A percentile compares a stretch with the other conserved stretches of the same genome.
These are phyloP conservation scores for Thalassarche chlororhynchos DNA, from an alignment of 2,113 vertebrate species.

Conservation along the genomic window DNA sequence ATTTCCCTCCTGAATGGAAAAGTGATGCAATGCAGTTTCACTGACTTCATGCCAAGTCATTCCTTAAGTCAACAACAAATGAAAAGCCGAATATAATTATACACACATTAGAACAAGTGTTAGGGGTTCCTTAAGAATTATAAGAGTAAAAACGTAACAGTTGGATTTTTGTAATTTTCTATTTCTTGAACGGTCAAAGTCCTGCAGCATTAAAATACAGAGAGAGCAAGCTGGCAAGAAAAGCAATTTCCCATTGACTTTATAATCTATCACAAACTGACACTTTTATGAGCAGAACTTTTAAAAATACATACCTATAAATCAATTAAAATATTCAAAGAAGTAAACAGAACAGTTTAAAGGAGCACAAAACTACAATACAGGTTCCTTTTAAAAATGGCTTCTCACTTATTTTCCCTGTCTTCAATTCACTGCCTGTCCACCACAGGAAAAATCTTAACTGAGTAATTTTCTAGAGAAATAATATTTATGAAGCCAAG, in stretches of 20 bases:
- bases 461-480: conserved; percentile 19
- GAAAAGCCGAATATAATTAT: conserved; percentile 18
- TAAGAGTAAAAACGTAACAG: background rate
- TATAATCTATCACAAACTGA: background rate
- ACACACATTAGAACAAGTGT: background rate
- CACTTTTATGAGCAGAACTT: conserved; percentile 17
- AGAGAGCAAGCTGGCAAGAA: background rate
- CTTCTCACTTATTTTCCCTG: background rate
- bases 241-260: conserved; percentile 4
- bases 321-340: conserved; percentile 18
- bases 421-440: conserved; percentile 1
- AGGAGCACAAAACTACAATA: background rate
- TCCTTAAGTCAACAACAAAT: background rate
- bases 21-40: background rate
- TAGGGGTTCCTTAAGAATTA: background rate
- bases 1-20: background rate
- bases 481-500: background rate
- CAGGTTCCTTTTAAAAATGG: conserved; percentile 13
- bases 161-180: background rate
- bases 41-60: background rate
- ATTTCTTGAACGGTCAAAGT: conserved; percentile 8
- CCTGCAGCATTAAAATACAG: conserved; percentile 37
- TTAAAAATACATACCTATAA: conserved; percentile 1
- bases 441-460: conserved; percentile 19
- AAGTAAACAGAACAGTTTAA: conserved; percentile 49